Conservation (phyloP, 2,888 invertebrate species). For the Clusia tigrina region DNA sequence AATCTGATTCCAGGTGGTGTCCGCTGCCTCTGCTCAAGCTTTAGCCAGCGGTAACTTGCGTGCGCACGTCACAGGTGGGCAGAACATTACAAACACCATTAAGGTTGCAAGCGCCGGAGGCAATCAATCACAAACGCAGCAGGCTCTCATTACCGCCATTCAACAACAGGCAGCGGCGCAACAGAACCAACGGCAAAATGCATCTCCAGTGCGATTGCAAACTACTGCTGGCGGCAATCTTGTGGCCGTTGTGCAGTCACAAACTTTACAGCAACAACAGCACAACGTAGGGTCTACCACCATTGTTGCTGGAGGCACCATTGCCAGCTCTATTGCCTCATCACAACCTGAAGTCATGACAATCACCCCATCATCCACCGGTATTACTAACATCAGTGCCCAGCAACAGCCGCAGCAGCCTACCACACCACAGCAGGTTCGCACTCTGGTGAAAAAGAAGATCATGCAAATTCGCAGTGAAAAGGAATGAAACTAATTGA, state of each 20-base stretch:
- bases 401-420: slow-evolving; percentile 37
- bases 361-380: slow-evolving; percentile 51
- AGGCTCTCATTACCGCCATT: slow-evolving; percentile 67
- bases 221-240: slow-evolving; percentile 67
- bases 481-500: slow-evolving; percentile 55
- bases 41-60: slow-evolving; percentile 66
- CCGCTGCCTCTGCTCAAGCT: slow-evolving; percentile 67
- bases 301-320: slow-evolving; percentile 27
- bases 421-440: slow-evolving; percentile 63
- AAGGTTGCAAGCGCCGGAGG: slow-evolving; percentile 65
- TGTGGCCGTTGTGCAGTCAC: slow-evolving; percentile 70
- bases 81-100: slow-evolving; percentile 66
- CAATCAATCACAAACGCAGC: slow-evolving; percentile 65
- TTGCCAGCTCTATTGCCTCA: slow-evolving; percentile 41
- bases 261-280: slow-evolving; percentile 54
- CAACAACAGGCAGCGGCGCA: slow-evolving; percentile 67
- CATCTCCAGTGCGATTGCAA: slow-evolving; percentile 71
- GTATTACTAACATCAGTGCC: slow-evolving; percentile 39
- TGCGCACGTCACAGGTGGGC: slow-evolving; percentile 64
- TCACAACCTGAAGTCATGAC: slow-evolving; percentile 59
- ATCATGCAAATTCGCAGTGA: slow-evolving; percentile 63
- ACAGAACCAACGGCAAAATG: slow-evolving; percentile 67
- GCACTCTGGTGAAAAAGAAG: slow-evolving; percentile 64
- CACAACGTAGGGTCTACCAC: slow-evolving; percentile 35
- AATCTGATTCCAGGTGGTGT: slow-evolving; percentile 65